phyloP scores from a whole-genome alignment of 2,113 vertebrate genomes.

The Pelobates fuscus region DNA sequence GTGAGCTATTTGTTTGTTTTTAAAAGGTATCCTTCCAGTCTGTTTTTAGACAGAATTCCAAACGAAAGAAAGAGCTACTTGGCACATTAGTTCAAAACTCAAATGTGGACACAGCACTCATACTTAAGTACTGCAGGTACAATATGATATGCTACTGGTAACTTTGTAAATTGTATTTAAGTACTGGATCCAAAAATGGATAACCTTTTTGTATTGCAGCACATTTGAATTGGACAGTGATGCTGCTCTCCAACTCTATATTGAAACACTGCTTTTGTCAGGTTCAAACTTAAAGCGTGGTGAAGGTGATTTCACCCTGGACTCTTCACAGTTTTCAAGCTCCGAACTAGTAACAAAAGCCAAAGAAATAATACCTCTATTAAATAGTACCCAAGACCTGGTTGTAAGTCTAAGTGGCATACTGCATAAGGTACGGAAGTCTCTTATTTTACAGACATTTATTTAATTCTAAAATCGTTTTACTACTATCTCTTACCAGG shows the following conservation, averaged over 20 bases:
- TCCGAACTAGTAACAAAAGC: conserved; percentile 70
- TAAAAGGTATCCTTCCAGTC: conserved; percentile 89
- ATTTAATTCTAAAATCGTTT: too few species aligned
- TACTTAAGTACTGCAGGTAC: conserved; percentile 90
- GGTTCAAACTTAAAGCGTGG: conserved; percentile 55
- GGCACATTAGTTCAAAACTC: conserved; percentile 80
- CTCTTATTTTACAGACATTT: too few species aligned
- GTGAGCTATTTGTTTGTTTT: conserved; percentile 38
- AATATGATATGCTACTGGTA: conserved; percentile 5
- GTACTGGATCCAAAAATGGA: not conserved
- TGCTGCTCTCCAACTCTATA: conserved; percentile 81
- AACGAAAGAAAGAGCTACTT: conserved; percentile 84
- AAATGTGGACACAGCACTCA: conserved; percentile 76
- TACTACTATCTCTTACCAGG: not conserved
- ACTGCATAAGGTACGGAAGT: conserved; percentile 87
- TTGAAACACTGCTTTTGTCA: conserved; percentile 84
- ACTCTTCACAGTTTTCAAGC: conserved; percentile 52
- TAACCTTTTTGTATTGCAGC: conserved; percentile 61
- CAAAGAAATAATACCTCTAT: conserved; percentile 77
- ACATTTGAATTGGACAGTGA: conserved; percentile 83
- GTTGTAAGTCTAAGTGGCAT: conserved; percentile 78
- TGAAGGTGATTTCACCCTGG: conserved; percentile 54
- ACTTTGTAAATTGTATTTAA: not conserved
- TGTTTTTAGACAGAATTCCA: conserved; percentile 81
- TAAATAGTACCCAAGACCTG: conserved; percentile 76